Conservation (phyloP, 2,888 invertebrate genomes). For the Drosophila antonietae region DNA sequence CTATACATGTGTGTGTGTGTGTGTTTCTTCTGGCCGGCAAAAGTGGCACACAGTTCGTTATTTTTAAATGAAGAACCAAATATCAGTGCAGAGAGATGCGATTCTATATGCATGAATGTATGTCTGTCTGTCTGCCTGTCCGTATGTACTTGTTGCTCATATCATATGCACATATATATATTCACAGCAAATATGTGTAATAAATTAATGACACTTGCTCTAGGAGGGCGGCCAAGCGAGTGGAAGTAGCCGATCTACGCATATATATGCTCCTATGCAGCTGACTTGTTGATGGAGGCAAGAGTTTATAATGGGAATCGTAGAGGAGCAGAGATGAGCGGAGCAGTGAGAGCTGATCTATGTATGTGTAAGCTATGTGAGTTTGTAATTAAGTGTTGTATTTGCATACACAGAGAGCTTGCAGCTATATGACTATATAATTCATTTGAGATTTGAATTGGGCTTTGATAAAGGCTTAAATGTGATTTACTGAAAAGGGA, state of each 20-base stretch:
- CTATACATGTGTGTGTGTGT: not conserved
- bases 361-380: no score
- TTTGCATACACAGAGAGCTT: not conserved
- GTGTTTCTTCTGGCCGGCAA: conserved; percentile 39
- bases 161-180: conserved; percentile 42
- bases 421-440: not conserved
- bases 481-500: no score
- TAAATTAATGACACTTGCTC: conserved; percentile 58
- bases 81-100: conserved; percentile 63
- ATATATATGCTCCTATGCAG: not conserved
- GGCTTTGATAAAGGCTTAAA: no score
- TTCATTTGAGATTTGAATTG: no score
- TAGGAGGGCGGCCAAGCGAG: not conserved
- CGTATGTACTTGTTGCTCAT: conserved; percentile 41
- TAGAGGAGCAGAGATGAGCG: not conserved
- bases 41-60: conserved; percentile 73
- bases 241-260: not conserved
- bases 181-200: conserved; percentile 48
- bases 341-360: not conserved
- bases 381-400: not conserved
- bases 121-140: not conserved
- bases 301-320: conserved; percentile 4
- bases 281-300: conserved; percentile 3
- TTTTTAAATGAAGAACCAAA: conserved; percentile 74
- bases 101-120: conserved; percentile 31